Percentiles rank a stretch among this genome's conserved stretches.
Conservation (phyloP, 2,888 invertebrate species). For the Microdon myrmicae region DNA sequence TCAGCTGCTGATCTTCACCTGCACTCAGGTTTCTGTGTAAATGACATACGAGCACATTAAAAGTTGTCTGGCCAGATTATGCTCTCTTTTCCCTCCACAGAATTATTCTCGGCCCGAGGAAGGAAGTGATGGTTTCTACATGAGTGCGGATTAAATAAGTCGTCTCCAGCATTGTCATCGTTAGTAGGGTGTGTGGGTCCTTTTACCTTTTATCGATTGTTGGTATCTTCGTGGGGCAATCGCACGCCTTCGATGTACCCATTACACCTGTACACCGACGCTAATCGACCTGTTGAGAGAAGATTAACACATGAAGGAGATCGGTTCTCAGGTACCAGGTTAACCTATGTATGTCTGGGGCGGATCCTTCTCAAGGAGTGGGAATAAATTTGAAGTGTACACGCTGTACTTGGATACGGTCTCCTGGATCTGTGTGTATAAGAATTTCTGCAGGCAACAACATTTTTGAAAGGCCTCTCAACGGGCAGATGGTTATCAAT, state of each 20-base stretch:
- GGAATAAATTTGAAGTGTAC: constrained; percentile 29
- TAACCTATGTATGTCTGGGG: constrained; percentile 21
- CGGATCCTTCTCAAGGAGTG: constrained; percentile 7
- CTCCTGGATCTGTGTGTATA: too few relatives aligned
- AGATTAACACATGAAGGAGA: constrained; percentile 12
- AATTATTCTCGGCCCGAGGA: too few relatives aligned
- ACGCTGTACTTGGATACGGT: constrained; percentile 18
- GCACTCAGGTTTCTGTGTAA: constrained; percentile 26
- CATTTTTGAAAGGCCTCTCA: constrained; percentile 32
- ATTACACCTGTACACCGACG: constrained; percentile 44
- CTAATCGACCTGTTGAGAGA: constrained; percentile 39
- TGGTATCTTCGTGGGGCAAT: constrained; percentile 39
- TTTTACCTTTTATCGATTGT: constrained; percentile 43
- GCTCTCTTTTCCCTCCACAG: constrained; percentile 30
- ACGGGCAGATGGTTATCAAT: constrained; percentile 45
- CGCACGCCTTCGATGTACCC: constrained; percentile 43
- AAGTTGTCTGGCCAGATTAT: too few relatives aligned
- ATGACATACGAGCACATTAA: constrained; percentile 46
- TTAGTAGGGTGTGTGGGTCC: constrained; percentile 39
- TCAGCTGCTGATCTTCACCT: constrained; percentile 47
- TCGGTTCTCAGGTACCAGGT: constrained; percentile 41
- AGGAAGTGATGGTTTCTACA: constrained; percentile 37
- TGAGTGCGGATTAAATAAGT: constrained; percentile 43
- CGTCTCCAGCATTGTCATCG: constrained; percentile 17
- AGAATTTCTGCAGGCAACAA: too few relatives aligned